Evolutionary conservation across 2,797 vertebrate species (phyloP).

Genomic region (Mionectes olivaceus): DNA sequence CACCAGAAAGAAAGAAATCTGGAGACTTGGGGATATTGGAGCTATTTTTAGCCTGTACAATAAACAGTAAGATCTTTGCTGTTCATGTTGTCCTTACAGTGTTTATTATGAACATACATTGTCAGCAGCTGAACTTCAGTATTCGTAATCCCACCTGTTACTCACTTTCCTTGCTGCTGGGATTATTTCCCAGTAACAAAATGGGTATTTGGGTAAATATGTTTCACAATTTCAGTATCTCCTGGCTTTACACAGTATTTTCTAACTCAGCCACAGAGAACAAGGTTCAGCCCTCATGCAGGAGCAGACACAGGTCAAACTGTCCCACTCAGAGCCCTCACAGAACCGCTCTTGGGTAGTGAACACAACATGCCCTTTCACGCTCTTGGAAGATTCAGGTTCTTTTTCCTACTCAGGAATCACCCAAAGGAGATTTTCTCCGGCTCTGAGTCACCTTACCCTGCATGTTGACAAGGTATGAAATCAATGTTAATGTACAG

Average conservation of each 20-base stretch:
- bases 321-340: not conserved
- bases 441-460: not conserved
- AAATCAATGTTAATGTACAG: constrained; percentile 7
- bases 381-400: not conserved
- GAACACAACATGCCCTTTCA: not conserved
- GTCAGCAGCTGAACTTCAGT: not conserved
- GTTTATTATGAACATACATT: not conserved
- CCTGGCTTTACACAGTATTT: not conserved
- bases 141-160: not conserved
- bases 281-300: not conserved
- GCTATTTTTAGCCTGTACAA: not conserved
- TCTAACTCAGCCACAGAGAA: not conserved
- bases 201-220: not conserved
- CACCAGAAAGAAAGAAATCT: not conserved
- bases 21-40: not conserved
- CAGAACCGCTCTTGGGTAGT: not conserved
- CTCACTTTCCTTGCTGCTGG: not conserved
- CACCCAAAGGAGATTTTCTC: not conserved
- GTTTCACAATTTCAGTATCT: not conserved
- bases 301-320: not conserved
- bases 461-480: not conserved
- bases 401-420: not conserved
- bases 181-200: not conserved
- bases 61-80: not conserved
- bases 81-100: not conserved